Conservation (phyloP, 2,888 invertebrate species). For the Yponomeuta evonymella region DNA sequence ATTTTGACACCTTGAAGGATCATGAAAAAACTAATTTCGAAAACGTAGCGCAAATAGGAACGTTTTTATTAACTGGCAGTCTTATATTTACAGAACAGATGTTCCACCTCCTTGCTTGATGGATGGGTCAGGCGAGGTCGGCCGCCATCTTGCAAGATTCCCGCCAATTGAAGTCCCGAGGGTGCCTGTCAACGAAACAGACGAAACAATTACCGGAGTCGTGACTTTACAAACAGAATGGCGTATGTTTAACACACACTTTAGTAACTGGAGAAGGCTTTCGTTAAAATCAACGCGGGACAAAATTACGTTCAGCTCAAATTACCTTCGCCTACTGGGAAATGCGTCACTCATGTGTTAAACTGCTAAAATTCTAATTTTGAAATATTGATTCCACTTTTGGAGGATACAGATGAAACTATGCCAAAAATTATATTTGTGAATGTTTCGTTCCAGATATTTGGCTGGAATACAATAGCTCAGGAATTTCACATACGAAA, state of each 20-base stretch:
- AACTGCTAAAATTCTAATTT: background rate
- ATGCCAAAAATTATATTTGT: background rate
- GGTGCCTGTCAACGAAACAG: slow-evolving; percentile 58
- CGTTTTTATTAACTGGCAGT: slow-evolving; percentile 62
- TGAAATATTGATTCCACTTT: background rate
- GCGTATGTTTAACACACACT: slow-evolving; percentile 35
- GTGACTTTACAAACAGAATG: slow-evolving; percentile 49
- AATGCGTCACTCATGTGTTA: background rate
- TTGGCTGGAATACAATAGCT: background rate
- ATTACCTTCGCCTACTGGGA: background rate
- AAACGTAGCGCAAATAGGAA: slow-evolving; percentile 38
- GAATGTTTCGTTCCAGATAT: background rate
- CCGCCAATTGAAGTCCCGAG: slow-evolving; percentile 58
- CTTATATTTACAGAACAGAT: slow-evolving; percentile 70
- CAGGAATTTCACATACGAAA: slow-evolving; percentile 14
- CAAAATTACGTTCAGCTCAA: background rate
- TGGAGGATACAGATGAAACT: background rate
- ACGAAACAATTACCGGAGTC: slow-evolving; percentile 59
- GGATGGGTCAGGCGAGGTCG: slow-evolving; percentile 69
- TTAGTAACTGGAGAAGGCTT: slow-evolving; percentile 49
- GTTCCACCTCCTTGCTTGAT: slow-evolving; percentile 66
- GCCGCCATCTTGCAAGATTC: slow-evolving; percentile 64
- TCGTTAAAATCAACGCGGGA: slow-evolving; percentile 27
- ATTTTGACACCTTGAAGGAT: background rate
- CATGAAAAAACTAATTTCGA: slow-evolving; percentile 12